Base-by-base conservation (phyloP, 2,888 invertebrate species). In the Orchesellides sinensis region DNA sequence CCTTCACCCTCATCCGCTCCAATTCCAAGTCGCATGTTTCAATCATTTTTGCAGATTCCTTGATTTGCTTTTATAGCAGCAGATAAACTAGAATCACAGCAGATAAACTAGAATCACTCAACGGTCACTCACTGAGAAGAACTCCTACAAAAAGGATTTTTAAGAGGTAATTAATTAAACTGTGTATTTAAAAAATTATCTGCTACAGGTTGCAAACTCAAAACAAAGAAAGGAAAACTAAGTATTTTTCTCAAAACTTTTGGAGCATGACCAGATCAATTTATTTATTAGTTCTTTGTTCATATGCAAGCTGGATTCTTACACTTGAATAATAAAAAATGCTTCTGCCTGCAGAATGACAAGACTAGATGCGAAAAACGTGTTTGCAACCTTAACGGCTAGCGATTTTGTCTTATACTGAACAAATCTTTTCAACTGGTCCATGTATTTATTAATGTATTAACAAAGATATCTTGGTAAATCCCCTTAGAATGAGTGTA, bases 1-100 rank as follows among this genome's bases (percentile, higher is more conserved):
- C 86, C 59, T 85, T 86, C 0, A 73, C 82, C 27, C 78, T 27
- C 52, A 84, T 32, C 56, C 84, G 27, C 45, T 84, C 74, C 75
- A 84, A 49, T 17, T 83, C 79, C 27, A 80, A 17, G 29, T 80
- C 72, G 14, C 8, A 21, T 0, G 65, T 32, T 68, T 80, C 79
- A 65, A 72, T 72, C 70, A 80, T 70, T 70, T 61, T 74, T n/a
- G n/a, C n/a, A n/a, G n/a, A n/a, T n/a, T n/a, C n/a, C 10, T 32
- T 32, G 14, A 40, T n/a, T 5, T 2, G 2, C n/a, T 40, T 40
- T 2, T n/a, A 40, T n/a, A 14, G 40, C 14, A 40, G n/a, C 40
- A 40, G 40, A n/a, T 40, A 2, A n/a, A 32, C 5, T 5, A 40
- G 40, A n/a, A 40, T 40, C 2, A n/a, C n/a, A n/a, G n/a, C n/a